A percentile compares a stretch with the other conserved stretches of the same genome.
Evolutionary conservation across 2,888 invertebrate species (phyloP).

Genomic region (Epirrhoe tristata): DNA sequence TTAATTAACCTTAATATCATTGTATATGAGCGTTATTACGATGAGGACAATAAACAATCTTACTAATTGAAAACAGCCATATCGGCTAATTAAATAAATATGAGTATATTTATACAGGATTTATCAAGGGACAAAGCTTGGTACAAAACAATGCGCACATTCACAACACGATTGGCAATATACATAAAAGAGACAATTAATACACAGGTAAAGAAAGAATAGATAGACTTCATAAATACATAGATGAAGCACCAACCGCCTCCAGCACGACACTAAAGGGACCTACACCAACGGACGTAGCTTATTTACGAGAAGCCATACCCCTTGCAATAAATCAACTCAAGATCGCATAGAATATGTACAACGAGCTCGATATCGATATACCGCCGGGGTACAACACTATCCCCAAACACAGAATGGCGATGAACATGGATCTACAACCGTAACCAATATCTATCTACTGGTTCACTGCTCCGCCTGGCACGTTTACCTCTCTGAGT

Average conservation of each 20-base stretch:
- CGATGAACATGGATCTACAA: conserved; percentile 77
- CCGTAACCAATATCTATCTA: conserved; percentile 78
- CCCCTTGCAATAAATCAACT: conserved; percentile 46
- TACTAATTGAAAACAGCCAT: conserved; percentile 8
- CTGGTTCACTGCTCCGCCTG: conserved; percentile 54
- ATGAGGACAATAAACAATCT: background rate
- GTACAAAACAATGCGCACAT: conserved; percentile 62
- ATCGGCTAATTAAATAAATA: background rate
- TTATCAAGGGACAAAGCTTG: conserved; percentile 5
- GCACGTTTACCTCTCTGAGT: conserved; percentile 94
- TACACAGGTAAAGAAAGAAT: conserved; percentile 69
- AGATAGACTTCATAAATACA: conserved; percentile 71
- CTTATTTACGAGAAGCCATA: conserved; percentile 54
- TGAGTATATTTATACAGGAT: background rate
- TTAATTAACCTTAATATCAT: too few species aligned
- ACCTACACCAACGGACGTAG: conserved; percentile 74
- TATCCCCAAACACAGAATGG: conserved; percentile 66
- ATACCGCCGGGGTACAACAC: conserved; percentile 48
- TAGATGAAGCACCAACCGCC: conserved; percentile 84
- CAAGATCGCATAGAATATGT: conserved; percentile 40
- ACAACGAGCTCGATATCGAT: conserved; percentile 47
- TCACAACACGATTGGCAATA: conserved; percentile 71
- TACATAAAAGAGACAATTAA: conserved; percentile 70
- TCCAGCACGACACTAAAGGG: conserved; percentile 67
- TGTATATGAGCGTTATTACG: background rate